Conservation (phyloP, 2,797 vertebrate genomes). For the Aplochiton taeniatus region DNA sequence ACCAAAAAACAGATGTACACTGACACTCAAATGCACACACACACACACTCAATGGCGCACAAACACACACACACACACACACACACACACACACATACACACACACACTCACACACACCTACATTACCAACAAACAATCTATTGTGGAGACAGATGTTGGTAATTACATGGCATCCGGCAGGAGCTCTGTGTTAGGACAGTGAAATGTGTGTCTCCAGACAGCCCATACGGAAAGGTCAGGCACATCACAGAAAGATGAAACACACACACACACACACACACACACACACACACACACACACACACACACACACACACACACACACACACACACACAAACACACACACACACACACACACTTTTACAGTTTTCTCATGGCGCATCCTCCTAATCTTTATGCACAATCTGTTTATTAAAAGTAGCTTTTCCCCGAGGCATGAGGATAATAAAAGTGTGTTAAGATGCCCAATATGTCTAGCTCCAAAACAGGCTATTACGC, state of each 20-base stretch:
- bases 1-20: background rate
- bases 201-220: slow-evolving; percentile 44
- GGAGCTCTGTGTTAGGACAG: slow-evolving; percentile 40
- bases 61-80: background rate
- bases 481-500: too few species aligned
- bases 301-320: slow-evolving; percentile 4
- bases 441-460: slow-evolving; percentile 41
- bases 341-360: background rate
- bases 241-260: slow-evolving; percentile 22
- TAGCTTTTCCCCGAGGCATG: slow-evolving; percentile 50
- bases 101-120: slow-evolving; percentile 2
- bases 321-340: slow-evolving; percentile 18
- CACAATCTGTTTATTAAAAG: slow-evolving; percentile 64
- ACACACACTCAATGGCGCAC: slow-evolving; percentile 1
- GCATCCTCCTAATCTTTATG: slow-evolving; percentile 58
- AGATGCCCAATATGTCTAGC: slow-evolving; percentile 21
- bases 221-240: slow-evolving; percentile 62
- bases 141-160: slow-evolving; percentile 52
- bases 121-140: slow-evolving; percentile 32
- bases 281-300: slow-evolving; percentile 11
- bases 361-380: background rate
- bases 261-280: background rate
- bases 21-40: too few species aligned
- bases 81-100: background rate
- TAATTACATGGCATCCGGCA: slow-evolving; percentile 56